Evolutionary conservation across 2,113 vertebrate genomes (phyloP), one percentile per base, ranked within the genome.

Genomic region (Mirza zaza): DNA sequence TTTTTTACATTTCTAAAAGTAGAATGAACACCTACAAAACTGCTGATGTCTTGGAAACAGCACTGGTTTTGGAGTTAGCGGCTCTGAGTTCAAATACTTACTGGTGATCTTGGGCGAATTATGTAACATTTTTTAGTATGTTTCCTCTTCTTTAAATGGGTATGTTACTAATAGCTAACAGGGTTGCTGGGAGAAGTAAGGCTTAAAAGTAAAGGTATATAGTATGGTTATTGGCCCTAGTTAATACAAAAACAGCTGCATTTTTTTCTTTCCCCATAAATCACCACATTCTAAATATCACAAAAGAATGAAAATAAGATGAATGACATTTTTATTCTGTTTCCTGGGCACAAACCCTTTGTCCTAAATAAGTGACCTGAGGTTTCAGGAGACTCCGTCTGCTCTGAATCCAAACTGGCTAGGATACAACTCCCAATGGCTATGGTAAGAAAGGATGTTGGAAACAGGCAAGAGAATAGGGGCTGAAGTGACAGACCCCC

Each of bases 1-100:
- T 73, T 90, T 93, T 76, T 96, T 82, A 55, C 61, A 81, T 88
- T 77, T 25, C 50, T 94, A 80, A 87, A 87, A 94, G 55, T 32
- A 55, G 23, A 59, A 21, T 9, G 61, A 90, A 84, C 25, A 8
- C 36, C 79, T 91, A 80, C 8, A 95, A 90, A 94, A 73, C 25
- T 21, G 50, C 0, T 39, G 27, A 92, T 85, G 12, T 87, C 39
- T 27, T 90, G 3, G 9, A 93, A 87, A 95, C 20, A 65, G 14
- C 5, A 87, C 70, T 29, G 25, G n/a, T 32, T 96, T 93, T 76
- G 7, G 4, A 87, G 39, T 86, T 84, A 83, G 84, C 6, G 25
- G 48, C 13, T 39, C 36, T 87, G 45, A 81, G 23, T 75, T 95
- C 36, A 84, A 87, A 92, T 88, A 15, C 14, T 87, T 36, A 86